These are phyloP conservation scores for Leptoteleia sp. DNA, from an alignment of 1,140 invertebrate genomes.

Conservation along the genomic window DNA sequence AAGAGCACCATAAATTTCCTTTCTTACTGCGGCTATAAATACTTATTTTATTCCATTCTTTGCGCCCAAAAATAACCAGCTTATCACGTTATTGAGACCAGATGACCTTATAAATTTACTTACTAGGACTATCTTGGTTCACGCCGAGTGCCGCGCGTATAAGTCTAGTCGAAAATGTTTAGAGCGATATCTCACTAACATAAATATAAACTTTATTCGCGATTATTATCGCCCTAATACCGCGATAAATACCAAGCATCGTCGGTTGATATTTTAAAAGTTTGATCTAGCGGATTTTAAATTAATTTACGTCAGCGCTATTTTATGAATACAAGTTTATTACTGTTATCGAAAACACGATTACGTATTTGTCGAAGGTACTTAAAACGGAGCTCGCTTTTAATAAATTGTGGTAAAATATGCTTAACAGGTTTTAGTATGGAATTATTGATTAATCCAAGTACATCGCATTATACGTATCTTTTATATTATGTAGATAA, in stretches of 20 bases:
- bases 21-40: conserved; percentile 15
- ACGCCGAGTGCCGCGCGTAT: background rate
- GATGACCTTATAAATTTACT: conserved; percentile 32
- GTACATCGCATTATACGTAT: conserved; percentile 4
- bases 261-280: conserved; percentile 2
- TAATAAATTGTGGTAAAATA: conserved; percentile 32
- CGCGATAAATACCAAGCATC: conserved; percentile 11
- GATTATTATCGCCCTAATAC: conserved; percentile 14
- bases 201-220: conserved; percentile 33
- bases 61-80: conserved; percentile 19
- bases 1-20: conserved; percentile 10
- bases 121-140: conserved; percentile 19
- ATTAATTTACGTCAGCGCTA: conserved; percentile 13
- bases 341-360: conserved; percentile 26
- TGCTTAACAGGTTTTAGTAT: conserved; percentile 18
- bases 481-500: conserved; percentile 1
- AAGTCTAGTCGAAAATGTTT: conserved; percentile 9
- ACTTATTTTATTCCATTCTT: conserved; percentile 15
- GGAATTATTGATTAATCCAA: conserved; percentile 29
- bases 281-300: conserved; percentile 15
- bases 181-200: conserved; percentile 17
- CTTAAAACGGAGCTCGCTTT: conserved; percentile 12
- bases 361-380: conserved; percentile 23
- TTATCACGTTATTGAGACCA: conserved; percentile 28
- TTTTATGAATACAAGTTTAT: conserved; percentile 26